These are phyloP conservation scores for Phortica okadai DNA, from an alignment of 2,888 invertebrate species.

Conservation along the genomic window DNA sequence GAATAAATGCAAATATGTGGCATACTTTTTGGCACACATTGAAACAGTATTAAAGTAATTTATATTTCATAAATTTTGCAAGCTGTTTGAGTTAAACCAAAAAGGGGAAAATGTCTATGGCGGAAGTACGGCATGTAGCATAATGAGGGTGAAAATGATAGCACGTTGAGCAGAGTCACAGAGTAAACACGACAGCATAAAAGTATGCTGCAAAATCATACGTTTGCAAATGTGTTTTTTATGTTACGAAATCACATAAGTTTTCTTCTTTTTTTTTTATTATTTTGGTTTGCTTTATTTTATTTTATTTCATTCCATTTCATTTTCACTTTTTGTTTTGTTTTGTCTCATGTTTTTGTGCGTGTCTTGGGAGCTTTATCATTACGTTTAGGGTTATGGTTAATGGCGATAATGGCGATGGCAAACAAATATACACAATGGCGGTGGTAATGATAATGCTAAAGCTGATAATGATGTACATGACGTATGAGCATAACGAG, in stretches of 20 bases:
- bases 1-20: slow-evolving; percentile 30
- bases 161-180: not conserved
- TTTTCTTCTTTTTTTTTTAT: not conserved
- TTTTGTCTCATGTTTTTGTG: slow-evolving; percentile 8
- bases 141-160: not conserved
- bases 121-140: not conserved
- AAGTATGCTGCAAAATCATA: slow-evolving; percentile 15
- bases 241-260: not conserved
- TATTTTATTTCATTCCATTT: not conserved
- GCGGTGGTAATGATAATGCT: not conserved
- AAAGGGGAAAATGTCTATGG: too few relatives aligned
- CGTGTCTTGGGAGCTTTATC: slow-evolving; percentile 3
- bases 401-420: slow-evolving; percentile 6
- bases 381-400: slow-evolving; percentile 7
- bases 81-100: not conserved
- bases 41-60: slow-evolving; percentile 14
- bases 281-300: not conserved
- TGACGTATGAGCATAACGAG: not conserved
- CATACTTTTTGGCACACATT: slow-evolving; percentile 8
- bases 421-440: slow-evolving; percentile 2
- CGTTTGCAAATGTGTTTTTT: slow-evolving; percentile 12
- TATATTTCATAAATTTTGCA: slow-evolving; percentile 32
- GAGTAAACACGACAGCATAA: not conserved
- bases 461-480: not conserved
- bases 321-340: not conserved